phyloP scores from a whole-genome alignment of 2,888 invertebrate species.

The Meteorus cinctellus region DNA sequence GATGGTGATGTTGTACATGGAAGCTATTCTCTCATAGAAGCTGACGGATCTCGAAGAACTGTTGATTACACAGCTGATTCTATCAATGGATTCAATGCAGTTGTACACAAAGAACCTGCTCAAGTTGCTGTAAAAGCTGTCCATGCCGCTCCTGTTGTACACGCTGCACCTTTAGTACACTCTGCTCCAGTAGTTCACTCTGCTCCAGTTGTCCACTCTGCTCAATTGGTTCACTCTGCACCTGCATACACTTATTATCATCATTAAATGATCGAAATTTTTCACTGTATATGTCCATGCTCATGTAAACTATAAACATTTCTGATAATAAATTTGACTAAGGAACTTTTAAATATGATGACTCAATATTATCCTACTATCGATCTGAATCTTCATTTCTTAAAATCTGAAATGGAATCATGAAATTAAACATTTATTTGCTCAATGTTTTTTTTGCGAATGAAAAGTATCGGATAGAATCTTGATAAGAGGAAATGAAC shows the following conservation, averaged over 20 bases:
- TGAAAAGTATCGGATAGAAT: background rate
- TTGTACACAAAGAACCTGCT: constrained; percentile 61
- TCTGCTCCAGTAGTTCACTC: constrained; percentile 48
- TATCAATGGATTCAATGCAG: constrained; percentile 61
- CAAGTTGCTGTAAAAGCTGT: constrained; percentile 67
- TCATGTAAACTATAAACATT: constrained; percentile 28
- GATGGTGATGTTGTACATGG: constrained; percentile 62
- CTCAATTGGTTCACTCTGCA: constrained; percentile 52
- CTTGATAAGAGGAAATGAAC: background rate
- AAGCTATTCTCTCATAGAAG: constrained; percentile 59
- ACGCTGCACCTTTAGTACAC: constrained; percentile 45
- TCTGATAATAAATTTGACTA: constrained; percentile 38
- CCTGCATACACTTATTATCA: constrained; percentile 53
- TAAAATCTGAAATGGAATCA: background rate
- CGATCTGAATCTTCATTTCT: background rate
- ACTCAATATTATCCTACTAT: background rate
- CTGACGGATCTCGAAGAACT: constrained; percentile 57
- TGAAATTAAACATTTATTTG: background rate
- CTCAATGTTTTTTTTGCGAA: background rate
- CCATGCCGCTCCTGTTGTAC: constrained; percentile 70
- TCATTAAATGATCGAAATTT: constrained; percentile 58
- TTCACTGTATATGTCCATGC: constrained; percentile 70
- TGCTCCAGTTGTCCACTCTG: constrained; percentile 42
- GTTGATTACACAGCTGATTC: constrained; percentile 61
- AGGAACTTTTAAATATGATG: background rate